These are phyloP conservation scores for Hirundichthys speculiger DNA, from an alignment of 2,113 vertebrate species.

Conservation along the genomic window DNA sequence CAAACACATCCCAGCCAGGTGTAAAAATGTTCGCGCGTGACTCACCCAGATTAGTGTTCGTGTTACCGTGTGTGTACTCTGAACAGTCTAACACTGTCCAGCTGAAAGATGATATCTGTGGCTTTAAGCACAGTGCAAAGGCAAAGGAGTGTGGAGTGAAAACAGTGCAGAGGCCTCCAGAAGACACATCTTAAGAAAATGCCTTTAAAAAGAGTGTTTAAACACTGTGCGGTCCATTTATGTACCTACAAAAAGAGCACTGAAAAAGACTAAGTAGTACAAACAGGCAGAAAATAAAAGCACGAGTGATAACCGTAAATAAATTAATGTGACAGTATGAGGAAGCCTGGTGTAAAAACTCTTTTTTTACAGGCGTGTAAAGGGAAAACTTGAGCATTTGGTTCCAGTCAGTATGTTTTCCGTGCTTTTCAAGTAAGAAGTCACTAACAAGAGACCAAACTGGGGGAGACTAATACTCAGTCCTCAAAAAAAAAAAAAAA, in stretches of 20 bases:
- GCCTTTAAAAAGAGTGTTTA: neutral
- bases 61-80: neutral
- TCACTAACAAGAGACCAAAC: conserved; percentile 5
- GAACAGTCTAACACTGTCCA: neutral
- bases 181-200: conserved; percentile 9
- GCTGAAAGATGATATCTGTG: conserved; percentile 7
- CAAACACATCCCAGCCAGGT: conserved; percentile 16
- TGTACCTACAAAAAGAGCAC: conserved; percentile 38
- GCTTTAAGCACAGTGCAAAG: conserved; percentile 49
- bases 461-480: neutral
- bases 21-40: conserved; percentile 41
- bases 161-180: conserved; percentile 28
- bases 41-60: conserved; percentile 10
- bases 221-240: conserved; percentile 27
- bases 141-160: conserved; percentile 42
- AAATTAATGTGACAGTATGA: conserved; percentile 33
- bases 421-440: conserved; percentile 41
- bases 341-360: conserved; percentile 10
- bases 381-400: conserved; percentile 3
- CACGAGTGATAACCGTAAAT: conserved; percentile 23
- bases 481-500: conserved; percentile 12
- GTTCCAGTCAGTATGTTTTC: conserved; percentile 4
- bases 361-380: conserved; percentile 37
- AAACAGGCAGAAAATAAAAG: neutral
- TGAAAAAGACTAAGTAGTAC: too few species aligned